Conservation (phyloP, 2,797 vertebrate genomes). For the Bradypus variegatus region DNA sequence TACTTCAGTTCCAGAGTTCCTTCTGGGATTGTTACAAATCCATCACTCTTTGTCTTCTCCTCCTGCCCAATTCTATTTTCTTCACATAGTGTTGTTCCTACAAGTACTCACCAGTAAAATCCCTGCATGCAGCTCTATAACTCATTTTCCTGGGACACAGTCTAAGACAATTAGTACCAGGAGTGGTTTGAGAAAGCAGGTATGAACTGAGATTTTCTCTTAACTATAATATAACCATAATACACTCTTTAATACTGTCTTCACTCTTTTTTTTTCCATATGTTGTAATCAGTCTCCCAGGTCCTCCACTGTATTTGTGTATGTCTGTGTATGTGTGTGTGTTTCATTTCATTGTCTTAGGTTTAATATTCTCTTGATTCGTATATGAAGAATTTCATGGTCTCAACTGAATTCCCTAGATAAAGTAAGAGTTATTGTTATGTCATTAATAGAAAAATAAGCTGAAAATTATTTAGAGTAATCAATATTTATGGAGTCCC, state of each 20-base stretch:
- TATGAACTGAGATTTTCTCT: not conserved
- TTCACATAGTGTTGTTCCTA: not conserved
- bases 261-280: not conserved
- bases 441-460: not conserved
- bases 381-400: not conserved
- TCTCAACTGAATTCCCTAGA: not conserved
- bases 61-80: not conserved
- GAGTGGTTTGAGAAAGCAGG: too few species aligned
- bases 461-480: not conserved
- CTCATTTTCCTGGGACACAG: not conserved
- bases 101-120: not conserved
- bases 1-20: not conserved
- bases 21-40: not conserved
- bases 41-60: not conserved
- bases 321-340: not conserved
- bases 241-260: not conserved
- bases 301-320: not conserved
- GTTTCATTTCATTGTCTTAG: not conserved
- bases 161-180: too few species aligned
- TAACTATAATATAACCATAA: not conserved
- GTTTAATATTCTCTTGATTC: not conserved
- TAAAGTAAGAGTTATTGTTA: not conserved
- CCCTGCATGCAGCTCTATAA: not conserved
- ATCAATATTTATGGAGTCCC: not conserved
- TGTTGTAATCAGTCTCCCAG: not conserved